Base-by-base conservation (phyloP, 2,113 vertebrate species). In the Australoheros scitulus region DNA sequence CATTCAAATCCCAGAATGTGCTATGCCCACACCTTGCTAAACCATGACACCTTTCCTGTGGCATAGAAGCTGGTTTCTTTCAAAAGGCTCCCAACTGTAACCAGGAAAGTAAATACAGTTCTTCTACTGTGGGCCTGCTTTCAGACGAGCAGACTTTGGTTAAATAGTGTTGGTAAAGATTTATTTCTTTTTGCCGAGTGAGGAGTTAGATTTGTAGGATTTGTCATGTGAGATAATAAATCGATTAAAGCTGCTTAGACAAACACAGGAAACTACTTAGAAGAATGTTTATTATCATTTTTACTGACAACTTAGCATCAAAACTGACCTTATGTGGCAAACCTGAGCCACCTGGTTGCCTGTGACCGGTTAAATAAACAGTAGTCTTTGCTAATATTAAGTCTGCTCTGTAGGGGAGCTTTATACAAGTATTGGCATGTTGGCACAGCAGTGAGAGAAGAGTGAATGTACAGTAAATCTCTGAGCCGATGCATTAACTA, bases 1-100 rank as follows among this genome's bases (percentile, higher is more conserved):
- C 89, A 81, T 80, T 75, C 38, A 43, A 76, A 57, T 88, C 79
- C 81, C 76, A 88, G 91, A 94, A 94, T 94, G 89, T 91, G 89
- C 92, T 89, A 88, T 85, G 87, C 92, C 93, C 89, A 91, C 92
- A 94, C 92, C 91, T 94, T 87, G 86, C 91, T 81, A 86, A 91
- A 91, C 89, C 91, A 86, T 92, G 91, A 94, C 93, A 94, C 95
- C 94, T 95, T 94, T 93, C 90, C 92, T 94, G 92, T 92, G 93
- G 92, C 89, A 82, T 43, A 85, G 85, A 85, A 85, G 83, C 82
- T 86, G 87, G 88, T 91, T 93, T 85, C 86, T 87, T 87, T 86
- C 61, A 84, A 83, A 87, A 84, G 79, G 72, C 84, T 85, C 85
- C 87, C 88, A 80, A 65, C 75, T 88, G 80, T 83, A 94, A 92